phyloP scores from a whole-genome alignment of 1,140 invertebrate genomes.

The Drosophila cardini region DNA sequence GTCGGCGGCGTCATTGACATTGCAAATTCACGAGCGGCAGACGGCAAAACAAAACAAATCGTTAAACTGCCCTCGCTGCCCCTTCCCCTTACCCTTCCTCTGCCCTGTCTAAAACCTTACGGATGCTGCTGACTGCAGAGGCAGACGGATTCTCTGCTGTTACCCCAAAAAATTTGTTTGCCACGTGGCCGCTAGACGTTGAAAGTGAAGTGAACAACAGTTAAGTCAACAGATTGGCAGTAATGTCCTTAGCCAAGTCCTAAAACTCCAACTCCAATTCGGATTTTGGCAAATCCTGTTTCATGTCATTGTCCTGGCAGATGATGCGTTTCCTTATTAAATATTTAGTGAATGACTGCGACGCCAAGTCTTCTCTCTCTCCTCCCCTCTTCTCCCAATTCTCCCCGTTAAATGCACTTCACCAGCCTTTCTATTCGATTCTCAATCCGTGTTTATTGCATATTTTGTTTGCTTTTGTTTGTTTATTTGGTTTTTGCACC shows the following conservation, averaged over 20 bases:
- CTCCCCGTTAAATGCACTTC: constrained; percentile 40
- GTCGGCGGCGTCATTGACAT: constrained; percentile 76
- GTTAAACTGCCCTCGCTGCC: constrained; percentile 49
- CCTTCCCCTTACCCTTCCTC: not conserved
- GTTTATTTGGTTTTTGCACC: constrained; percentile 40
- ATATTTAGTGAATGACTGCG: constrained; percentile 58
- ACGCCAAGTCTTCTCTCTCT: not conserved
- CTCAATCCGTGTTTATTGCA: constrained; percentile 46
- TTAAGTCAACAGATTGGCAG: constrained; percentile 39
- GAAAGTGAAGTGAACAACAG: constrained; percentile 52
- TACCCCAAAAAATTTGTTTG: constrained; percentile 4
- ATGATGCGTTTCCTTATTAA: constrained; percentile 70
- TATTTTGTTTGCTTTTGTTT: constrained; percentile 52
- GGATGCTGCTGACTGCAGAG: constrained; percentile 60
- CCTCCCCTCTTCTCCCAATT: not conserved
- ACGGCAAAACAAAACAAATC: constrained; percentile 74
- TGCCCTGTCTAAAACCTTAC: constrained; percentile 41
- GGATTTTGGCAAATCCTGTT: not conserved
- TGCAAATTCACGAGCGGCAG: constrained; percentile 68
- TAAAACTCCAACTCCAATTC: not conserved
- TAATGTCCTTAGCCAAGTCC: not conserved
- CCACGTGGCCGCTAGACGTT: constrained; percentile 33
- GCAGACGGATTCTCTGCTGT: not conserved
- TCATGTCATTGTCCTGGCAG: constrained; percentile 58
- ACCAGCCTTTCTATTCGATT: constrained; percentile 1